Conservation (phyloP, 2,888 invertebrate species). For the Clivina fossor region DNA sequence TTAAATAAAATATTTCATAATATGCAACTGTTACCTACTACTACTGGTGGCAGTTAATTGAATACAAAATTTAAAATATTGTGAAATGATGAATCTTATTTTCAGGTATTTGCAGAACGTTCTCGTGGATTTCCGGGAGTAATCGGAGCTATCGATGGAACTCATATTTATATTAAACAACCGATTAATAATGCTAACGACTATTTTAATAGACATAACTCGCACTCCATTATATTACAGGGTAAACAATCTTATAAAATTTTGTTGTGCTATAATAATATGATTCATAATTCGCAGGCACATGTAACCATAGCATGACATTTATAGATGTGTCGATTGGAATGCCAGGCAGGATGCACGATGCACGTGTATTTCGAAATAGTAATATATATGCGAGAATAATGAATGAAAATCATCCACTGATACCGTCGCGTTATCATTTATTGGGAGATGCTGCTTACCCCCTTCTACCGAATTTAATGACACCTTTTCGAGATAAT, state of each 20-base stretch:
- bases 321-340: slow-evolving; percentile 34
- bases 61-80: too few relatives aligned
- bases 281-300: too few relatives aligned
- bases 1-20: too few relatives aligned
- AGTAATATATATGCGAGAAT: too few relatives aligned
- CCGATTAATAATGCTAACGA: slow-evolving; percentile 9
- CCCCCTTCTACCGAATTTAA: slow-evolving; percentile 15
- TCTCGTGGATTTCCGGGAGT: slow-evolving; percentile 19
- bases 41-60: too few relatives aligned
- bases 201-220: slow-evolving; percentile 20
- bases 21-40: too few relatives aligned
- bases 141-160: slow-evolving; percentile 27
- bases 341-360: slow-evolving; percentile 32
- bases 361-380: slow-evolving; percentile 33
- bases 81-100: too few relatives aligned
- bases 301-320: slow-evolving; percentile 9
- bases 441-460: slow-evolving; percentile 36
- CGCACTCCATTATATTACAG: slow-evolving; percentile 20
- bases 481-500: slow-evolving; percentile 29
- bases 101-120: too few relatives aligned
- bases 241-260: too few relatives aligned
- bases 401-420: too few relatives aligned
- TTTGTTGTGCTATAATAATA: too few relatives aligned
- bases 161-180: slow-evolving; percentile 22
- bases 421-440: too few relatives aligned